A percentile compares a stretch with the other conserved stretches of the same genome.
phyloP scores from a whole-genome alignment of 2,797 vertebrate genomes.

The Acanthurus lineatus region DNA sequence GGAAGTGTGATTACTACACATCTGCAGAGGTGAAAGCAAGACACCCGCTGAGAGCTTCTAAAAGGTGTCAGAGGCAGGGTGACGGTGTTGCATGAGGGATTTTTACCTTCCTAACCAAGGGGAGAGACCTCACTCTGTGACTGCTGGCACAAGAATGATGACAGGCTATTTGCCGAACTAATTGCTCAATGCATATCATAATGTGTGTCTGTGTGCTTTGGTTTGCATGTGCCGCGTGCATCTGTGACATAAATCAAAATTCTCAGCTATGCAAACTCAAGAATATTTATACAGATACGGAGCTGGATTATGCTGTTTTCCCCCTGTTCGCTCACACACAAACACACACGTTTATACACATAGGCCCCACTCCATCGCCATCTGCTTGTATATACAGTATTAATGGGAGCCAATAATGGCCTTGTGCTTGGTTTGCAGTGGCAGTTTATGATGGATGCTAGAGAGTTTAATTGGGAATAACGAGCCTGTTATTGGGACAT shows the following conservation, averaged over 20 bases:
- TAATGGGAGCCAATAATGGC: constrained; percentile 81
- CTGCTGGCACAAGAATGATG: constrained; percentile 14
- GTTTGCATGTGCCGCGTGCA: constrained; percentile 36
- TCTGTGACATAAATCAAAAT: constrained; percentile 60
- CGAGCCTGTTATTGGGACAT: constrained; percentile 77
- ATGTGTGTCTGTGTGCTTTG: constrained; percentile 15
- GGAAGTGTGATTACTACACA: constrained; percentile 76
- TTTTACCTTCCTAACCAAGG: constrained; percentile 45
- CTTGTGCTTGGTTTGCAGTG: constrained; percentile 73
- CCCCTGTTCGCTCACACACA: constrained; percentile 1
- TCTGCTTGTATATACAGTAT: constrained; percentile 76
- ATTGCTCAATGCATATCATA: constrained; percentile 38
- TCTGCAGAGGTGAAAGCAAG: constrained; percentile 74
- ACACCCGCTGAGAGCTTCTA: constrained; percentile 72
- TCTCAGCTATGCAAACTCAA: constrained; percentile 38
- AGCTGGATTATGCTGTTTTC: constrained; percentile 36
- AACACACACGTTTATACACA: constrained; percentile 11
- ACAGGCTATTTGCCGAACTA: constrained; percentile 52
- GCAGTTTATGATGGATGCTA: constrained; percentile 82
- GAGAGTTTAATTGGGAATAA: constrained; percentile 84
- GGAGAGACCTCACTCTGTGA: constrained; percentile 45
- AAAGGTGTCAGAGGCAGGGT: constrained; percentile 67
- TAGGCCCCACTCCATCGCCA: constrained; percentile 54
- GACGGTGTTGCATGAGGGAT: constrained; percentile 51
- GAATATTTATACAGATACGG: constrained; percentile 56